Evolutionary conservation across 53 echinoderm and acorn worm species (phyloP), one percentile per base, ranked within the genome.

Genomic region (Echinometra lucunter): DNA sequence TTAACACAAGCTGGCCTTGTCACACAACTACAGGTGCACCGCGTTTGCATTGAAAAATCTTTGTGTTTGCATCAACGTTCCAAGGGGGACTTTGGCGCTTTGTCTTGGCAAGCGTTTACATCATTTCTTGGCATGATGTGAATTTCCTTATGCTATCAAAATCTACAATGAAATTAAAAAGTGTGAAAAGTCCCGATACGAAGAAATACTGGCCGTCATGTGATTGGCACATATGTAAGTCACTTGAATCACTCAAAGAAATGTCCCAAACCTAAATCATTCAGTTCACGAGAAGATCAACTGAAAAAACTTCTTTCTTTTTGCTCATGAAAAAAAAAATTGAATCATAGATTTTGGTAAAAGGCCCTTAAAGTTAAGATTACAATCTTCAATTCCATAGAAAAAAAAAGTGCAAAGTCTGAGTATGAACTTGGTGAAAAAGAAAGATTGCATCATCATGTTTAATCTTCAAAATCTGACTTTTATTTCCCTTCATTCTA

Each of bases 1-100:
- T 85, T 85, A 49, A 85, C 81, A 81, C 44, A 85, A 85, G n/a
- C n/a, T 27, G 81, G 72, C 42, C 38, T 85, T 45, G 85, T 47
- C 45, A 47, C 47, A 85, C 45, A 69, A 1, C 28, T 49, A 85
- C 49, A 49, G n/a, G 12, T 85, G 49, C 49, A 7, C 28, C 49
- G 85, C 23, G 42, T 78, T 78, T 23, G 42, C 78, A 78, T 78
- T 15, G 19, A 5, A 37, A 49, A 85, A 47, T 85, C 23, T 81
- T 81, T 42, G 42, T 6, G 78, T 42, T 78, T 42, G 42, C 5
- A 78, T 35, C 18, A 23, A 78, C 23, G 38, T 78, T 42, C 7
- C 5, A 3, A 3, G 38, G 23, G 23, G 23, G 19, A 18, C 0
- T 38, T 23, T 42, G 21, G 42, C 78, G 42, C 34, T 69, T 69